phyloP scores from a whole-genome alignment of 1,140 invertebrate species.

The Sinella curviseta region DNA sequence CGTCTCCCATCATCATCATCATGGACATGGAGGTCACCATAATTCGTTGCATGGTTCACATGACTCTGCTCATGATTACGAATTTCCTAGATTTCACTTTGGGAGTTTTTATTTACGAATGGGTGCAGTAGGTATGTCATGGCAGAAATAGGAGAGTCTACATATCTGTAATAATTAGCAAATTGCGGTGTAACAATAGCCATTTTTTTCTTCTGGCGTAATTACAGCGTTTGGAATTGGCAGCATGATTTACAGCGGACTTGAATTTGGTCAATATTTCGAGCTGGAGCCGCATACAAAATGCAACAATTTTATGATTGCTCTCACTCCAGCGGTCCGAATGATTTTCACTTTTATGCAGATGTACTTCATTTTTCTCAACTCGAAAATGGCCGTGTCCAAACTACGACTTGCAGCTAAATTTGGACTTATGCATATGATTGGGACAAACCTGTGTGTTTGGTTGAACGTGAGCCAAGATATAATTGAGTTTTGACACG shows the following conservation, averaged over 20 bases:
- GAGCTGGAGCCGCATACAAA: conserved; percentile 55
- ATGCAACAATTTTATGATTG: conserved; percentile 62
- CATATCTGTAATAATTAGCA: not conserved
- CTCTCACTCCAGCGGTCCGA: conserved; percentile 61
- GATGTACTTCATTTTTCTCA: conserved; percentile 68
- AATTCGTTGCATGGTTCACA: not conserved
- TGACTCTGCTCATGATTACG: not conserved
- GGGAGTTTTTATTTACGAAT: conserved; percentile 76
- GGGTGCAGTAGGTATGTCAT: conserved; percentile 70
- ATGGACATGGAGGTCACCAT: not conserved
- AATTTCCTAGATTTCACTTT: conserved; percentile 38
- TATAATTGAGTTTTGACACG: not conserved
- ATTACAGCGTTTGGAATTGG: conserved; percentile 64
- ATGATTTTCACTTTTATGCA: conserved; percentile 66
- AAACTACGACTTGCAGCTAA: conserved; percentile 62
- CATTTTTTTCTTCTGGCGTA: not conserved
- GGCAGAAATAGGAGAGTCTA: too few relatives aligned
- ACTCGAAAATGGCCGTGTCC: conserved; percentile 58
- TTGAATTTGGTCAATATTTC: conserved; percentile 65
- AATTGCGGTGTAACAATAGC: not conserved
- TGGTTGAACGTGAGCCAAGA: conserved; percentile 67
- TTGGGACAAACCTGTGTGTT: conserved; percentile 77
- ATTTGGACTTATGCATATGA: conserved; percentile 80
- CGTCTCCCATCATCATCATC: not conserved
- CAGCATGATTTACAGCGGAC: conserved; percentile 67